Base-by-base conservation (phyloP, 2,888 invertebrate species). In the Drosophila anomelani region DNA sequence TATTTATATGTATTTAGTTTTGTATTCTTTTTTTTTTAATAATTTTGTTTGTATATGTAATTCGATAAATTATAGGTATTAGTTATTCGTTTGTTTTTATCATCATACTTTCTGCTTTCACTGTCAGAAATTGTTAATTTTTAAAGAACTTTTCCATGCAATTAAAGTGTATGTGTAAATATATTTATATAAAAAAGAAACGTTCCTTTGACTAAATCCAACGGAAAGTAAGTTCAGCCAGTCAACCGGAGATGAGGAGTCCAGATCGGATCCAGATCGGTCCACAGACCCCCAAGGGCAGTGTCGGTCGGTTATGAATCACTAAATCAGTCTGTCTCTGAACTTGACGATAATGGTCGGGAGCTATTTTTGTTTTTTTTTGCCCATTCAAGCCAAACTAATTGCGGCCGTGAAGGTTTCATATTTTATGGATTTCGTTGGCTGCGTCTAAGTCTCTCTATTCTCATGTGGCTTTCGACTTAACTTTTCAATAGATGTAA, bases 371-470 rank as follows among this genome's bases (percentile, higher is more conserved):
- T 49, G 1, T 26, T 2, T 4, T 26, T 49, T 61, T 47, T 71
- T 69, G 68, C 64, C 64, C 75, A 85, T 75, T 83, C 76, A 86
- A 84, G 84, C 75, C 70, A 70, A 79, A 75, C 83, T 71, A 79
- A 85, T 76, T 82, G 75, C 64, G 73, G 69, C 68, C 68, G 54
- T 77, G 78, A 78, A 66, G 76, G 63, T 61, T 58, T 54, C 34
- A 26, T 38, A 54, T 57, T 34, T 17, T 54, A n/a, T 43, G 59
- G 46, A 46, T 44, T 55, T 58, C 43, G 34, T 29, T 51, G 68
- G 55, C 38, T 46, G 26, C 39, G 26, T 63, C 59, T 59, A 76
- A 77, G 80, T 80, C 63, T 75, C 72, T 76, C 47, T 69, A 34
- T 63, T 63, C 78, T 64, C 47, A 64, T 64, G 74, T 78, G 76